Evolutionary conservation across 2,888 invertebrate genomes (phyloP).

Genomic region (Arrhopalites spinosus): DNA sequence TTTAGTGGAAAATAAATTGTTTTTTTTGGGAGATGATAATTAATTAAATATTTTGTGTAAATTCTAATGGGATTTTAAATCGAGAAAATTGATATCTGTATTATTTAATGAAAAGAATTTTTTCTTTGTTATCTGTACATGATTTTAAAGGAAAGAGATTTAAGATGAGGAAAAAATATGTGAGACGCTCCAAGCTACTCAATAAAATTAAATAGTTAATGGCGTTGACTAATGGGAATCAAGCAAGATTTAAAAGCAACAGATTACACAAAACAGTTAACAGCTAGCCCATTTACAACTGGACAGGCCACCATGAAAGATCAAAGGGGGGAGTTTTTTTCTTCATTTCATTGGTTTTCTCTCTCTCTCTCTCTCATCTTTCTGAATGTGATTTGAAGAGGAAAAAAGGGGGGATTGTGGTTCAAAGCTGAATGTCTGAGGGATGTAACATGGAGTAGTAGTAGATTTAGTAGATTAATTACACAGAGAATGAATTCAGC

Average conservation of each 20-base stretch:
- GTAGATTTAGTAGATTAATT: conserved; percentile 12
- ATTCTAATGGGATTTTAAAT: no score
- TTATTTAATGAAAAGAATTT: no score
- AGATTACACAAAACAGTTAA: neutral
- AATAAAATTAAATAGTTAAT: neutral
- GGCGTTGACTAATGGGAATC: conserved; percentile 1
- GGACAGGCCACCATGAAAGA: conserved; percentile 20
- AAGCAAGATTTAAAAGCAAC: neutral
- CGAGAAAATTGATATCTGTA: no score
- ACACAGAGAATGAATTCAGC: conserved; percentile 14
- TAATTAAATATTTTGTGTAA: no score
- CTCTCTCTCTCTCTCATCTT: conserved; percentile 19
- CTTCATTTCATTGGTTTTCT: neutral
- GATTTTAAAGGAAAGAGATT: no score
- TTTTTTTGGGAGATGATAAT: no score
- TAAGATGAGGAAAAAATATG: no score
- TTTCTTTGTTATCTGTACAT: no score
- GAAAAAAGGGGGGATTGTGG: neutral
- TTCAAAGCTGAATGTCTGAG: neutral
- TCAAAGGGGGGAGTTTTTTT: conserved; percentile 7
- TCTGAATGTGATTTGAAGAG: neutral
- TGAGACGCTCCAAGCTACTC: neutral
- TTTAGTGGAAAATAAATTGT: no score
- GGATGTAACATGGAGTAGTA: neutral
- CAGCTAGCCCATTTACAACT: neutral